Conservation (phyloP, 2,888 invertebrate genomes). For the Glyphotaelius pellucidus region DNA sequence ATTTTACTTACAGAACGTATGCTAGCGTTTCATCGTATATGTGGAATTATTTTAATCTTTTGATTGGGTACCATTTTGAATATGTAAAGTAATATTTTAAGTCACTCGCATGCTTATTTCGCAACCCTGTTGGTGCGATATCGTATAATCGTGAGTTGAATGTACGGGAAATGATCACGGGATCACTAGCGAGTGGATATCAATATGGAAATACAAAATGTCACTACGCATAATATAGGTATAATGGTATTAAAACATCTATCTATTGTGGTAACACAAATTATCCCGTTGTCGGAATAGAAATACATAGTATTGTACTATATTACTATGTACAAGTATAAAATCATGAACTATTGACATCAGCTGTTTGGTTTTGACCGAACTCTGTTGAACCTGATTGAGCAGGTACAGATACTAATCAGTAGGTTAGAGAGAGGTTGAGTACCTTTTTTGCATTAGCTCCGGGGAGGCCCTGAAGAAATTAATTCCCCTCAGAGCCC, state of each 20-base stretch:
- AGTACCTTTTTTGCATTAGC: too few species aligned
- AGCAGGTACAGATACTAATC: too few species aligned
- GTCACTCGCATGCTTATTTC: background rate
- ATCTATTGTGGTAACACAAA: background rate
- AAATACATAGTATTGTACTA: too few species aligned
- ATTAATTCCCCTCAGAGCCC: too few species aligned
- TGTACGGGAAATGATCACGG: background rate
- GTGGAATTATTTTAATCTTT: too few species aligned
- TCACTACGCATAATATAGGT: background rate
- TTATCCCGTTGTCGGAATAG: background rate
- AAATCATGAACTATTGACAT: too few species aligned
- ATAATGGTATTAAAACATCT: too few species aligned
- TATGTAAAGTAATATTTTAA: background rate
- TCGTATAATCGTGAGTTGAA: background rate
- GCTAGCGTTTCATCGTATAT: background rate
- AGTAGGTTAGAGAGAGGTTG: too few species aligned
- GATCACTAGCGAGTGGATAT: background rate
- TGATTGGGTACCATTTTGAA: too few species aligned
- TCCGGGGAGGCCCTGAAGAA: too few species aligned
- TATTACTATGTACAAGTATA: background rate
- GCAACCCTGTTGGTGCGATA: background rate
- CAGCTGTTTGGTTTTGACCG: too few species aligned
- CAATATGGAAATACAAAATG: background rate
- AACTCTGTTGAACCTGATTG: background rate
- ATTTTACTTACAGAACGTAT: background rate